phyloP scores from a whole-genome alignment of 2,888 invertebrate genomes.

The Allophyes oxyacanthae region DNA sequence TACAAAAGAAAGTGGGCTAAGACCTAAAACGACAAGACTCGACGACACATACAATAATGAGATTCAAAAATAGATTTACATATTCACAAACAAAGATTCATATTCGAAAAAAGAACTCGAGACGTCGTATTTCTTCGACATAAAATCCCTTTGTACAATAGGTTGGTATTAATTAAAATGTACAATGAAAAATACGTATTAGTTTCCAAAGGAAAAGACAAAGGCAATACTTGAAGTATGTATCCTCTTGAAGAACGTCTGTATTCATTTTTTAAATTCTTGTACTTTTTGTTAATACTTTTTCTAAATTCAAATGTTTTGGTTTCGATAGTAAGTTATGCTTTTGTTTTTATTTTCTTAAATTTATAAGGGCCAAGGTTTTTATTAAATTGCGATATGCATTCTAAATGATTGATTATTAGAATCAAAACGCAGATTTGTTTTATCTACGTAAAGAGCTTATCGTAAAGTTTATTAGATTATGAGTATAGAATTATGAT shows the following conservation, averaged over 20 bases:
- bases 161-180: slow-evolving; percentile 37
- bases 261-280: slow-evolving; percentile 3
- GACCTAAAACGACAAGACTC: too few relatives aligned
- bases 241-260: slow-evolving; percentile 14
- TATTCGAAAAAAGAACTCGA: neutral
- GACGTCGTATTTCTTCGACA: neutral
- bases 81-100: too few relatives aligned
- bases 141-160: slow-evolving; percentile 11
- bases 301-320: neutral
- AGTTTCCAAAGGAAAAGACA: slow-evolving; percentile 25
- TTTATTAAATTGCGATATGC: too few relatives aligned
- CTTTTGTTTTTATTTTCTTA: slow-evolving; percentile 8
- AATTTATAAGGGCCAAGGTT: too few relatives aligned
- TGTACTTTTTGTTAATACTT: slow-evolving; percentile 5
- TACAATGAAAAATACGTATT: slow-evolving; percentile 29
- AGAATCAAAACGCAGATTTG: too few relatives aligned
- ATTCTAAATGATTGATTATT: neutral
- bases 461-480: too few relatives aligned
- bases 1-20: too few relatives aligned
- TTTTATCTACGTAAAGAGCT: too few relatives aligned
- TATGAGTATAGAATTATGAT: too few relatives aligned
- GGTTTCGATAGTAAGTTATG: neutral
- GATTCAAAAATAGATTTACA: too few relatives aligned
- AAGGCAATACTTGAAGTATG: slow-evolving; percentile 25
- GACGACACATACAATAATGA: too few relatives aligned